Evolutionary conservation across 2,797 vertebrate species (phyloP).

Genomic region (Tragopan temminckii): DNA sequence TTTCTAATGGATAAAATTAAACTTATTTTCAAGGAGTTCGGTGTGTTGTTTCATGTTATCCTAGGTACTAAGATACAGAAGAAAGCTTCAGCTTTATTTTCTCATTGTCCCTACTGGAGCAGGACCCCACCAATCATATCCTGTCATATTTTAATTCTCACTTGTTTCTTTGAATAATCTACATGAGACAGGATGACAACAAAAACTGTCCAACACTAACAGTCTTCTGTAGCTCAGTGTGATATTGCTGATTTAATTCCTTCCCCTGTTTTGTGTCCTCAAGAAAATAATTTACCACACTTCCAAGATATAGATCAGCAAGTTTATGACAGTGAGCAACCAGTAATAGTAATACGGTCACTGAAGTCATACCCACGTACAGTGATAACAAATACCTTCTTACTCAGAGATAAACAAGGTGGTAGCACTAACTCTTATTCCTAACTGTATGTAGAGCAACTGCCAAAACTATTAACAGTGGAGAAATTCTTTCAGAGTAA

Average conservation of each 20-base stretch:
- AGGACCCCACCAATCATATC: neutral
- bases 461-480: neutral
- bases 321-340: neutral
- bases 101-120: neutral
- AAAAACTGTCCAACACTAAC: neutral
- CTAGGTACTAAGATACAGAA: neutral
- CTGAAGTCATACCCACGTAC: neutral
- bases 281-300: neutral
- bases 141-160: neutral
- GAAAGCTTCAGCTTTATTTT: neutral
- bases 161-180: neutral
- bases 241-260: neutral
- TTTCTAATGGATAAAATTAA: constrained; percentile 81
- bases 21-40: constrained; percentile 79
- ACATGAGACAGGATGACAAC: neutral
- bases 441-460: neutral
- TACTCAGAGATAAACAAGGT: neutral
- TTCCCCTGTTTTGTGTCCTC: neutral
- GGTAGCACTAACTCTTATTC: neutral
- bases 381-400: neutral
- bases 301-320: neutral
- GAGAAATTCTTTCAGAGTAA: neutral
- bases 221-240: neutral
- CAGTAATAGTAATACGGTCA: neutral
- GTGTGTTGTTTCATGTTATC: neutral